These are phyloP conservation scores for Alcedo atthis DNA, from an alignment of 2,797 vertebrate species.

Conservation along the genomic window DNA sequence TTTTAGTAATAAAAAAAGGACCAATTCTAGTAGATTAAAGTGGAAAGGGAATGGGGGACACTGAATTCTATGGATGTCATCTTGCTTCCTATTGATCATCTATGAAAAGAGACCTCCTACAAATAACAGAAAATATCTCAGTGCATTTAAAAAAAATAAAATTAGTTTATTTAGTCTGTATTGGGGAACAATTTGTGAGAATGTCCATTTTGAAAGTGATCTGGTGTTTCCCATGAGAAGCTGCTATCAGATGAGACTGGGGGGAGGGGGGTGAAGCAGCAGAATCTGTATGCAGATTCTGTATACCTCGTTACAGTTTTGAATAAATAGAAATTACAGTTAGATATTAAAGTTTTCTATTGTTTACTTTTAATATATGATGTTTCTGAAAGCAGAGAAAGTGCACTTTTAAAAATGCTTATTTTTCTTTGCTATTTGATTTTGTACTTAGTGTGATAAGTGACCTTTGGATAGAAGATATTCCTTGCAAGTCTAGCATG, in stretches of 20 bases:
- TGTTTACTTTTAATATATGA: not conserved
- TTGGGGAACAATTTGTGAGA: not conserved
- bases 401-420: not conserved
- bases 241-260: not conserved
- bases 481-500: slow-evolving; percentile 15
- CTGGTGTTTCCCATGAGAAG: not conserved
- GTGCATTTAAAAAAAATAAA: not conserved
- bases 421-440: not conserved
- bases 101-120: not conserved
- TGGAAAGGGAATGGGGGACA: not conserved
- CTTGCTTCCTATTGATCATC: not conserved
- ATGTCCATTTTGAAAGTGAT: not conserved
- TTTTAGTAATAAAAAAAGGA: not conserved
- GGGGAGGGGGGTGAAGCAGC: not conserved
- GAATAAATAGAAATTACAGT: not conserved
- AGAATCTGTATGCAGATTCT: not conserved
- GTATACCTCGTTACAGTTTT: not conserved
- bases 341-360: not conserved
- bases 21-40: not conserved
- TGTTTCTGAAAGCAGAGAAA: not conserved
- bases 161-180: not conserved
- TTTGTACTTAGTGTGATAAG: slow-evolving; percentile 12
- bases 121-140: not conserved
- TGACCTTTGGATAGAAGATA: slow-evolving; percentile 59
- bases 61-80: not conserved